Base-by-base conservation (phyloP, 2,888 invertebrate species). In the Acanthosepion esculentum region DNA sequence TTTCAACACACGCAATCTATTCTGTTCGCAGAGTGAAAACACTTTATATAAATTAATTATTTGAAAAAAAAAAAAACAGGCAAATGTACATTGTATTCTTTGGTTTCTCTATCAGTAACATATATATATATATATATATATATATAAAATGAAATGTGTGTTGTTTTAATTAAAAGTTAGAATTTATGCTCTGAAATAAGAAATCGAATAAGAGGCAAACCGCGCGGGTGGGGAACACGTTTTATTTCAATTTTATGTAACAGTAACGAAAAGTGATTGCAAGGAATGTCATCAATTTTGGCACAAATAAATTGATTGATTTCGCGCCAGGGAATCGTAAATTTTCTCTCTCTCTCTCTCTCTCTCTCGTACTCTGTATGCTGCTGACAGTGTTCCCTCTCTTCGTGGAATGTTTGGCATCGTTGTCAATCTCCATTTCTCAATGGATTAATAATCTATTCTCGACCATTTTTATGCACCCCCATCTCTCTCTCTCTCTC, bases 291-390 rank as follows among this genome's bases (percentile, higher is more conserved):
- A 33, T 78, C 78, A 78, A 78, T 78, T 78, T 33, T 78, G 78
- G 78, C 78, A 78, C n/a, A 78, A 78, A 78, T 78, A 78, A 78
- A 78, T 78, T 78, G 78, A 78, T 78, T 33, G 78, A 33, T 78
- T 78, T 78, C n/a, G 78, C 78, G 78, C 78, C 18, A 33, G 33
- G 33, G 78, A 33, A 78, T 78, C 78, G 78, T 78, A 78, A 78
- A 78, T 23, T 33, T 18, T n/a, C 78, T 78, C 29, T n/a, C 78
- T 78, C 78, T 78, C 78, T 29, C 78, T 78, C 78, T 78, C 78
- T 12, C n/a, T 29, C 64, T 78, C 10, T 12, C n/a, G 8, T n/a
- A 0, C 29, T 78, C 55, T 55, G 2, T 15, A 0, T 55, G 4
- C 20, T 18, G 15, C 55, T 4, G 15, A 15, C 15, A 15, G 10